A percentile compares a stretch with the other conserved stretches of the same genome.
Evolutionary conservation across 23 tunicate species (phyloP).

Genomic region (Aplidium turbinatum): DNA sequence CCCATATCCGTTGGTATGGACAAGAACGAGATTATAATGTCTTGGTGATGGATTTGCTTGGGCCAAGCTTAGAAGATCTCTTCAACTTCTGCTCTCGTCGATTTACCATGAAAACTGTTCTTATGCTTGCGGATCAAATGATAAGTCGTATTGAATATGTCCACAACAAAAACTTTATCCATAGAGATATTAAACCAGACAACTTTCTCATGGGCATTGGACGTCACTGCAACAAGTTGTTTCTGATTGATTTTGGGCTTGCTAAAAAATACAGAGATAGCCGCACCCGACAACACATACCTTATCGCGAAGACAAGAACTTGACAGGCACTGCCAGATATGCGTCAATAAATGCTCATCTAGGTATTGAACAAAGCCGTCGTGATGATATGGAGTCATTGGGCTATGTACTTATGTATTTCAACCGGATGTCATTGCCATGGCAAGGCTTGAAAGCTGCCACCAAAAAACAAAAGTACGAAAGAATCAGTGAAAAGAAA

Average conservation of each 20-base stretch:
- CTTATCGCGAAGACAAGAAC: slow-evolving; percentile 93
- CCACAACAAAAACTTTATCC: slow-evolving; percentile 97
- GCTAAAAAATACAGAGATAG: slow-evolving; percentile 95
- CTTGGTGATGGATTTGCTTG: slow-evolving; percentile 94
- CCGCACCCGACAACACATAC: slow-evolving; percentile 88
- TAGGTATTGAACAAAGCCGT: slow-evolving; percentile 93
- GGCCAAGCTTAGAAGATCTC: slow-evolving; percentile 94
- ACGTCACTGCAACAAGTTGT: slow-evolving; percentile 94
- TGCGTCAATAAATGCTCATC: slow-evolving; percentile 92
- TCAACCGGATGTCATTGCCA: slow-evolving; percentile 93
- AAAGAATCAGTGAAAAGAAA: slow-evolving; percentile 96
- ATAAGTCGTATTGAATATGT: slow-evolving; percentile 92
- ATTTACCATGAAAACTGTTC: slow-evolving; percentile 95
- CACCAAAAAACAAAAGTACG: slow-evolving; percentile 96
- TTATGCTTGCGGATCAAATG: slow-evolving; percentile 98
- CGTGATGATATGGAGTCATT: slow-evolving; percentile 97
- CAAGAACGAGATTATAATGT: slow-evolving; percentile 96
- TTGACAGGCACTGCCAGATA: slow-evolving; percentile 96
- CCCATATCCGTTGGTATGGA: slow-evolving; percentile 96
- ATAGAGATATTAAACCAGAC: slow-evolving; percentile 96
- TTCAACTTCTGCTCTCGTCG: slow-evolving; percentile 91
- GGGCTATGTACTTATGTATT: slow-evolving; percentile 95
- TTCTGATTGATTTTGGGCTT: slow-evolving; percentile 92
- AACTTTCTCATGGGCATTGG: slow-evolving; percentile 98
- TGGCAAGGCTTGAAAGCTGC: slow-evolving; percentile 99